A percentile compares a stretch with the other conserved stretches of the same genome.
phyloP scores from a whole-genome alignment of 2,888 invertebrate species.

The Druceiella hillmani region DNA sequence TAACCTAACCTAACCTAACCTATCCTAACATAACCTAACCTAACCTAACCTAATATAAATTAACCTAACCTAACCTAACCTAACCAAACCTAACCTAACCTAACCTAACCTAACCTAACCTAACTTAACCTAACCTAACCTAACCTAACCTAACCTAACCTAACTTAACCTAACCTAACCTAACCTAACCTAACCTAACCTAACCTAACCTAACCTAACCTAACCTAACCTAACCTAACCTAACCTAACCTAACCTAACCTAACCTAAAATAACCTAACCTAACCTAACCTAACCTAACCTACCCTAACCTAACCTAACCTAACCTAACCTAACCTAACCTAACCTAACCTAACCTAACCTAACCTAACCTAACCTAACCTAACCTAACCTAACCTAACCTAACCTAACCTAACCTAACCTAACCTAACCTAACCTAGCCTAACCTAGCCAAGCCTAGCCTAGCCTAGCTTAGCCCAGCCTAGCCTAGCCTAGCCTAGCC shows the following conservation, averaged over 20 bases:
- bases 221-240: constrained; percentile 6
- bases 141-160: constrained; percentile 11
- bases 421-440: constrained; percentile 6
- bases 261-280: too few species aligned
- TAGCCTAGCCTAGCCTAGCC: constrained; percentile 4
- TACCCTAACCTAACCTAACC: constrained; percentile 7
- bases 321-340: constrained; percentile 14
- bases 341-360: constrained; percentile 15
- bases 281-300: constrained; percentile 10
- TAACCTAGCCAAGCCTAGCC: constrained; percentile 4
- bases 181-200: constrained; percentile 9
- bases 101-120: constrained; percentile 10
- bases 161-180: constrained; percentile 10
- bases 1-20: constrained; percentile 1
- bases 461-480: constrained; percentile 4
- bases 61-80: constrained; percentile 7
- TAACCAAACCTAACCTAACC: constrained; percentile 5
- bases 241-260: too few species aligned
- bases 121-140: constrained; percentile 11
- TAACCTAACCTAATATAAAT: constrained; percentile 3
- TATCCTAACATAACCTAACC: not conserved
- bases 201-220: constrained; percentile 6
- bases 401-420: constrained; percentile 6
- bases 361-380: constrained; percentile 18
- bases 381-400: constrained; percentile 6